A percentile compares a stretch with the other conserved stretches of the same genome.
These are phyloP conservation scores for Anas bernieri DNA, from an alignment of 2,797 vertebrate genomes.

Conservation along the genomic window DNA sequence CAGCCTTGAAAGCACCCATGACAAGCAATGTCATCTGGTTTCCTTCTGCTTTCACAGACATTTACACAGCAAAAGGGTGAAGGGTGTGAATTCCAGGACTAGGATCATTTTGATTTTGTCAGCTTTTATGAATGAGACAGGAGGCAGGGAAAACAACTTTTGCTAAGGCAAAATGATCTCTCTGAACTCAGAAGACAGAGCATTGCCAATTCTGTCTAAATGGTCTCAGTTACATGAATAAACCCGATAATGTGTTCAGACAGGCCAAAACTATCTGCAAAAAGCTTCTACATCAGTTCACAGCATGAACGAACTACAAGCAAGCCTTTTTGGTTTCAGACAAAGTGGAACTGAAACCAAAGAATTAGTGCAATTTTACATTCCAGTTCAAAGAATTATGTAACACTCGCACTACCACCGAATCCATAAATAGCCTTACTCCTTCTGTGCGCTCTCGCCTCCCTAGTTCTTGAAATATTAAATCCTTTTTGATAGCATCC, in stretches of 20 bases:
- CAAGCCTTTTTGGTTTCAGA: not conserved
- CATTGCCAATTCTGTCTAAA: not conserved
- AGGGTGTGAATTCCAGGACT: not conserved
- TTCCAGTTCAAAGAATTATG: not conserved
- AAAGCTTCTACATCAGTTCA: not conserved
- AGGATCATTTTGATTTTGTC: not conserved
- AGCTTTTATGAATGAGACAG: not conserved
- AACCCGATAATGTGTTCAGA: not conserved
- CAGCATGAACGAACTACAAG: not conserved
- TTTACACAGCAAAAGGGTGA: not conserved
- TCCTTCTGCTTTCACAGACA: not conserved
- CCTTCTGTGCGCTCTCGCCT: not conserved
- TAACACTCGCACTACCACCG: accelerated
- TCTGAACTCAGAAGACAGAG: not conserved
- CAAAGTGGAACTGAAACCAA: not conserved
- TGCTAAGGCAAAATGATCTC: not conserved
- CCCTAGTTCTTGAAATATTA: conserved; percentile 11
- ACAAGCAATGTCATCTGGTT: not conserved
- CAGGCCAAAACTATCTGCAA: not conserved
- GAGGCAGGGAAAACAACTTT: not conserved
- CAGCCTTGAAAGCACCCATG: not conserved
- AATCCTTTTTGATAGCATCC: not conserved
- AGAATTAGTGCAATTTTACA: conserved; percentile 6
- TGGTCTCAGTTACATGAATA: not conserved
- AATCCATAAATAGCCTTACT: not conserved